A percentile compares a stretch with the other conserved stretches of the same genome.
Evolutionary conservation across 2,113 vertebrate species (phyloP).

Genomic region (Passerina amoena): DNA sequence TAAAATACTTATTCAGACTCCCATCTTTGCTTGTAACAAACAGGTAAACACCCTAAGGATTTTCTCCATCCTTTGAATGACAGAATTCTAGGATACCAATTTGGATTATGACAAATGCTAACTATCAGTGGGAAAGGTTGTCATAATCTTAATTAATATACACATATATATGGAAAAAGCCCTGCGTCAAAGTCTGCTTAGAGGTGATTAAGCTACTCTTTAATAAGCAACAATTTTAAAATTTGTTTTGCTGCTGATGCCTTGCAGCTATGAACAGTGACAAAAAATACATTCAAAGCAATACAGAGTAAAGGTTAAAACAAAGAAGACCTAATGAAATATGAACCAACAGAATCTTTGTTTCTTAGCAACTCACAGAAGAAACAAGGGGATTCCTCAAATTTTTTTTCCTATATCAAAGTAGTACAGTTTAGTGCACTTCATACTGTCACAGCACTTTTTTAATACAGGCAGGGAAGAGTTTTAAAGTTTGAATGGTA

Average conservation of each 20-base stretch:
- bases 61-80: slow-evolving; percentile 46
- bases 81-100: slow-evolving; percentile 20
- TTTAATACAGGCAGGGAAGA: slow-evolving; percentile 69
- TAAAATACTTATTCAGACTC: slow-evolving; percentile 42
- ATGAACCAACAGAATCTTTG: slow-evolving; percentile 48
- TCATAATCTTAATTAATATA: slow-evolving; percentile 28
- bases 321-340: slow-evolving; percentile 62
- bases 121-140: slow-evolving; percentile 9
- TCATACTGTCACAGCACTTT: slow-evolving; percentile 73
- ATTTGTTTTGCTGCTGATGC: slow-evolving; percentile 56
- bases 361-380: slow-evolving; percentile 69
- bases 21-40: slow-evolving; percentile 66
- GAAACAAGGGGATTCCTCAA: slow-evolving; percentile 59
- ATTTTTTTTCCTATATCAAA: slow-evolving; percentile 57
- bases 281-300: slow-evolving; percentile 77
- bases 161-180: background rate
- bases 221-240: slow-evolving; percentile 67
- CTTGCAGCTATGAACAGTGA: slow-evolving; percentile 73
- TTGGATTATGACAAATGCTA: background rate
- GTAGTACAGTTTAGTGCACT: slow-evolving; percentile 60
- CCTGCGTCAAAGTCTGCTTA: slow-evolving; percentile 48
- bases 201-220: slow-evolving; percentile 58
- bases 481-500: slow-evolving; percentile 65
- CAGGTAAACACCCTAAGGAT: slow-evolving; percentile 32
- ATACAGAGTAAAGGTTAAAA: slow-evolving; percentile 72